Base-by-base conservation (phyloP, 2,797 vertebrate genomes). In the Enteromius treurensis region DNA sequence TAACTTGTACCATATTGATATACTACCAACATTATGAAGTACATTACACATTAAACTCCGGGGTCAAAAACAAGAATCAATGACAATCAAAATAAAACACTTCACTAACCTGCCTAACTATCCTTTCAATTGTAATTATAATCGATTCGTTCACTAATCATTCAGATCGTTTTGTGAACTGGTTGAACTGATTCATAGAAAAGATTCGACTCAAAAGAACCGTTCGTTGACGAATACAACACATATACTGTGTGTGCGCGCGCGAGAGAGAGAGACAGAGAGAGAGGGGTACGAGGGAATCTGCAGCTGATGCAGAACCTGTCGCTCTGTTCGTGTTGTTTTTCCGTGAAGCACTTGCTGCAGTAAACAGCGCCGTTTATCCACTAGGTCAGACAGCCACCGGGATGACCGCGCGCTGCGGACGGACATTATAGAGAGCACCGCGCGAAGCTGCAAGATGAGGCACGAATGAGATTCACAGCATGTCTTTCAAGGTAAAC, bases 401-500 rank as follows among this genome's bases (percentile, higher is more conserved):
- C 21, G 6, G 34, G 68, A 45, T 60, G 47, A 65, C 2, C 29
- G 17, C n/a, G 47, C 40, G 62, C 40, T 47, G 67, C 47, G 17
- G 74, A 32, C 60, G 11, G 14, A 42, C 60, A 5, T 64, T 23
- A 53, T 19, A 64, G 42, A 21, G 58, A 32, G 67, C 84, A 87
- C 79, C 81, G 81, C 84, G 82, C 87, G 29, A 23, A 77, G 85
- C 88, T 86, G 85, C 86, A 88, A 80, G 84, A 94, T 95, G 94
- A 94, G 85, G 92, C 89, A 89, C 92, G 89, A 86, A 65, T 94
- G 94, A 92, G 88, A 91, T 89, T 92, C 91, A 91, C 94, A 93
- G 73, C 86, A 98, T 97, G 97, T 97, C 96, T 89, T 97, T 97
- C 92, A 99, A 97, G 97, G 97, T 98, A 96, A 97, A 89, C 77